A percentile compares a stretch with the other conserved stretches of the same genome.
Evolutionary conservation across 2,888 invertebrate genomes (phyloP).

Genomic region (Buathra laborator): DNA sequence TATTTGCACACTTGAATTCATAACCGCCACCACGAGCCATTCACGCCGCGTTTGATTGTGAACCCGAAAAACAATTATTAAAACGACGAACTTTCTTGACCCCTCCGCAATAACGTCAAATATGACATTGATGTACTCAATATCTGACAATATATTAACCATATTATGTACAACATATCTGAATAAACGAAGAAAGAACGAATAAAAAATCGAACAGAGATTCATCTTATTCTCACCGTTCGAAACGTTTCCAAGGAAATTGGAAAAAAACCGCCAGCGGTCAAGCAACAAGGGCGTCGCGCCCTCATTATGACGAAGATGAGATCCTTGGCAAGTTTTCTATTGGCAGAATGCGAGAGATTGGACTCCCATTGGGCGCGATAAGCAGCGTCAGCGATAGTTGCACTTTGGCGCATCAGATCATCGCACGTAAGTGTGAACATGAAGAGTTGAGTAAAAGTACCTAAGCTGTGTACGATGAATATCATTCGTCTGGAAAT

Average conservation of each 20-base stretch:
- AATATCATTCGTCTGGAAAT: slow-evolving; percentile 60
- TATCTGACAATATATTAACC: slow-evolving; percentile 41
- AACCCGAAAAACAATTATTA: too few relatives aligned
- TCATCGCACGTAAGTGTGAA: slow-evolving; percentile 74
- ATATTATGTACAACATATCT: slow-evolving; percentile 74
- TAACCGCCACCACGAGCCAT: not conserved
- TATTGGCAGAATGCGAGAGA: slow-evolving; percentile 61
- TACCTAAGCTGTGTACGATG: slow-evolving; percentile 63
- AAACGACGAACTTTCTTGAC: not conserved
- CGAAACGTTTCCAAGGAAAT: slow-evolving; percentile 68
- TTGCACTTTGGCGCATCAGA: slow-evolving; percentile 73
- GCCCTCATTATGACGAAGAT: slow-evolving; percentile 73
- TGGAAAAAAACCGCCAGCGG: slow-evolving; percentile 67
- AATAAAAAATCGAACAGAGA: slow-evolving; percentile 72
- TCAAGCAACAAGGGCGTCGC: slow-evolving; percentile 68
- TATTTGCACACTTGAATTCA: not conserved
- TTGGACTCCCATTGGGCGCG: slow-evolving; percentile 71
- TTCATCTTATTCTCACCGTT: slow-evolving; percentile 7
- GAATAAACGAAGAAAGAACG: slow-evolving; percentile 69
- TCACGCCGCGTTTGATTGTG: not conserved
- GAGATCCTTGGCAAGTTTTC: slow-evolving; percentile 67
- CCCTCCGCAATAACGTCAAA: slow-evolving; percentile 59
- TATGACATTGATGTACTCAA: slow-evolving; percentile 69
- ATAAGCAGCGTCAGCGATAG: slow-evolving; percentile 73
- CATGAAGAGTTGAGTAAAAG: slow-evolving; percentile 63